These are phyloP conservation scores for Cirrhinus molitorella DNA, from an alignment of 2,797 vertebrate genomes.

Conservation along the genomic window DNA sequence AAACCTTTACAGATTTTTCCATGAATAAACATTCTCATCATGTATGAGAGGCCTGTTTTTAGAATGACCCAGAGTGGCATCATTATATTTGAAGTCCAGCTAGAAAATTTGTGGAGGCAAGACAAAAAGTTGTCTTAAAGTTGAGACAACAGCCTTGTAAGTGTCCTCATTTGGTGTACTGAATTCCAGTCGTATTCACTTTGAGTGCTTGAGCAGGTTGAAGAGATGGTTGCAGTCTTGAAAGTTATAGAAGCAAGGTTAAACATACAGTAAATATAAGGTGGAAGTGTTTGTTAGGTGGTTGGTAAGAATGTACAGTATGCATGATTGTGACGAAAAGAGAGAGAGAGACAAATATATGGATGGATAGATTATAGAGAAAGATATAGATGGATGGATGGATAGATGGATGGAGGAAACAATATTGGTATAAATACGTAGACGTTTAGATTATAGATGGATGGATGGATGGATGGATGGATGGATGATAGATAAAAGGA, in stretches of 20 bases:
- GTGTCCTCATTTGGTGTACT: neutral
- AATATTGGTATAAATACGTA: too few species aligned
- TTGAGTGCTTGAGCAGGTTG: neutral
- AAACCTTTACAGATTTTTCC: neutral
- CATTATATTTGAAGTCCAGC: neutral
- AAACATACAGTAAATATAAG: neutral
- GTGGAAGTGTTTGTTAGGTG: neutral
- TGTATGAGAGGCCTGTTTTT: constrained; percentile 2
- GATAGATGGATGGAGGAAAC: too few species aligned
- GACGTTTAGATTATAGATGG: too few species aligned
- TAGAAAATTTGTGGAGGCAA: neutral
- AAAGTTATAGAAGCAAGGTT: neutral
- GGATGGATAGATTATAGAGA: neutral
- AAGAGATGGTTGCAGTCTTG: neutral
- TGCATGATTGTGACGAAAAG: neutral
- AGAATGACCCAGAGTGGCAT: neutral
- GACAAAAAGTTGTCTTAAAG: neutral
- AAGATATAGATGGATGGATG: neutral
- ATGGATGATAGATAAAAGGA: too few species aligned
- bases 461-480: rapidly evolving
- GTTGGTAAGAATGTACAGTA: neutral
- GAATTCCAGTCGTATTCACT: neutral
- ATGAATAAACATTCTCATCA: neutral
- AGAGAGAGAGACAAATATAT: neutral
- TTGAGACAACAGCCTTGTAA: neutral